phyloP scores from a whole-genome alignment of 2,113 vertebrate genomes.

The Astur gentilis region DNA sequence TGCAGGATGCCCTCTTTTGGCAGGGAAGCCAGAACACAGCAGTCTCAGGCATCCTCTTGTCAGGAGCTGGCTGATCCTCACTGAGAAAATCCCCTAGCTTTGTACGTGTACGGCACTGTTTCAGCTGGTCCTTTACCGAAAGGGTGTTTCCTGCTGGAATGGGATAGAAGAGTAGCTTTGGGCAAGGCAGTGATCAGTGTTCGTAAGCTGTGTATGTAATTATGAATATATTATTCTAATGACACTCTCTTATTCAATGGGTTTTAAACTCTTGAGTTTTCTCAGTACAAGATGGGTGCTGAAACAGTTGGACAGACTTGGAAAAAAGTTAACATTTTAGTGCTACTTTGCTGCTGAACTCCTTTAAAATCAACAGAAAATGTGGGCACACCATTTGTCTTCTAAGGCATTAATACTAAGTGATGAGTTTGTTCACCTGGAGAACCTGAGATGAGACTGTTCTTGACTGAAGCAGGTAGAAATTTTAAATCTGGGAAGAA shows the following conservation, averaged over 20 bases:
- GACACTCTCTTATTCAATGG: neutral
- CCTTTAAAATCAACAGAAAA: neutral
- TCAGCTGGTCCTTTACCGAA: neutral
- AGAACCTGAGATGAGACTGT: neutral
- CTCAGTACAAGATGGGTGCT: neutral
- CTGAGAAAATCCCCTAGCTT: fast-evolving
- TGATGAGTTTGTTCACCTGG: neutral
- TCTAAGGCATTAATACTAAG: neutral
- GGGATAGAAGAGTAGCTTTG: neutral
- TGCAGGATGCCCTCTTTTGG: slow-evolving; percentile 36
- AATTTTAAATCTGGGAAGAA: neutral
- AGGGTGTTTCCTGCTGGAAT: neutral
- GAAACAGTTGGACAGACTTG: neutral
- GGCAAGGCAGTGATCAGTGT: neutral
- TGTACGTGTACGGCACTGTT: fast-evolving
- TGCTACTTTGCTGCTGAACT: neutral
- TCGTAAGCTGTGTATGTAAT: neutral
- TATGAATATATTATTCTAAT: neutral
- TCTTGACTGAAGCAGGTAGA: neutral
- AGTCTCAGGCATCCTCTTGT: neutral
- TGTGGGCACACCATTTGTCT: fast-evolving
- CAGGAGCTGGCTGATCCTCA: neutral
- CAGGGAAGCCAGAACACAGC: neutral
- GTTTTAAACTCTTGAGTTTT: neutral
- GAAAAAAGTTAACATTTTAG: neutral